Base-by-base conservation (phyloP, 2,888 invertebrate species). In the Pediacus dermestoides region DNA sequence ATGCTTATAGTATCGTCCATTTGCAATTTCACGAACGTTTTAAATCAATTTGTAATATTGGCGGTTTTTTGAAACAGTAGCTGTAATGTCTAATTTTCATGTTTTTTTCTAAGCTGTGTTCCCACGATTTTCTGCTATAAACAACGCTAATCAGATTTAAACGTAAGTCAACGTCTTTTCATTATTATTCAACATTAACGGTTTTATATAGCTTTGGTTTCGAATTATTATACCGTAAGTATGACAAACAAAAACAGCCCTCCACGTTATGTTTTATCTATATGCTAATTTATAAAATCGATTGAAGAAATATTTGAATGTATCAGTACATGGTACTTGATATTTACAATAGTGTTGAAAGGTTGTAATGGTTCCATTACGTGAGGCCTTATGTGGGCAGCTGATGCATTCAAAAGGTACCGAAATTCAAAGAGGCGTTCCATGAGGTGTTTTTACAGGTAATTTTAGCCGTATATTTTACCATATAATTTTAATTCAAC, bases 331-430 rank as follows among this genome's bases (percentile, higher is more conserved):
- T 37, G 42, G 37, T 40, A 38, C 44, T 46, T 50, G 40, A 44
- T 46, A 48, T 50, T 50, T 43, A 44, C 42, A 38, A 40, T 31
- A 34, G 44, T 43, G 48, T 41, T 46, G 48, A 48, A 47, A 48
- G 48, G 39, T 44, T 44, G 35, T 46, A 48, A 39, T 23, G 23
- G 23, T 34, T 37, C 42, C 37, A 42, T 42, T 37, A 42, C 37
- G 34, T 16, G 37, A 10, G 18, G 30, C 22, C 32, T 28, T 23
- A 33, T 30, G 28, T 37, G 37, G 37, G 34, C 42, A 42, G 42
- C 31, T 42, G 23, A 23, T 23, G 42, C 26, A 39, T 34, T 42
- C 37, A 41, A 45, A 45, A 48, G 44, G 48, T 41, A 41, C 48
- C 48, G 48, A 48, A 45, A 43, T 43, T 33, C 31, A 41, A 34